Percentiles rank a stretch among this genome's conserved stretches.
phyloP scores from a whole-genome alignment of 2,797 vertebrate genomes.

The Brachymystax lenok region DNA sequence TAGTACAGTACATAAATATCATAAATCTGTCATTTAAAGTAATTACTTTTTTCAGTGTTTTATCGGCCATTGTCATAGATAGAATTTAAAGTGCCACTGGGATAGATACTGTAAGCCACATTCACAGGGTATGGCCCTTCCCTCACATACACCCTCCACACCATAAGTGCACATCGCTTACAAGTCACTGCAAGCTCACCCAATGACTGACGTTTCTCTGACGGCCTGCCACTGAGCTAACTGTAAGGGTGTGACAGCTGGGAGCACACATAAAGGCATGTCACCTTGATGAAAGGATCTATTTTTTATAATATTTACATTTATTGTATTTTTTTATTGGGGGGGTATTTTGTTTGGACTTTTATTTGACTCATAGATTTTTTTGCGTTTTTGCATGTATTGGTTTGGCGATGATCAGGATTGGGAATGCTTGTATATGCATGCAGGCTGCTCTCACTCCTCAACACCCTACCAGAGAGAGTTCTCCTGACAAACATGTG shows the following conservation, averaged over 20 bases:
- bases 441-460: slow-evolving; percentile 67
- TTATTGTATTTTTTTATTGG: too few species aligned
- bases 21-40: neutral
- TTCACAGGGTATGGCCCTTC: slow-evolving; percentile 25
- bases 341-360: neutral
- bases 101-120: slow-evolving; percentile 30
- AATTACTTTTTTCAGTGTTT: slow-evolving; percentile 21
- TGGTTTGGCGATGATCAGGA: slow-evolving; percentile 71
- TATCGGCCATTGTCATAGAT: slow-evolving; percentile 27
- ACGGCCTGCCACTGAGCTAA: slow-evolving; percentile 55
- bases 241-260: slow-evolving; percentile 29
- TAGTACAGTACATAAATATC: neutral
- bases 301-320: neutral
- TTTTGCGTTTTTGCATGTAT: slow-evolving; percentile 72
- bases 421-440: slow-evolving; percentile 71
- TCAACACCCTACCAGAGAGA: neutral
- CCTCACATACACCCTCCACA: slow-evolving; percentile 12
- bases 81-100: neutral
- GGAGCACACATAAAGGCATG: slow-evolving; percentile 55
- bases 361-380: slow-evolving; percentile 47
- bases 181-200: slow-evolving; percentile 65
- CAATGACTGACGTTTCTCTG: slow-evolving; percentile 39
- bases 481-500: slow-evolving; percentile 61
- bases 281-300: slow-evolving; percentile 47
- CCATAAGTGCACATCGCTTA: slow-evolving; percentile 21